Base-by-base conservation (phyloP, 1,140 invertebrate species). In the Myzus persicae region DNA sequence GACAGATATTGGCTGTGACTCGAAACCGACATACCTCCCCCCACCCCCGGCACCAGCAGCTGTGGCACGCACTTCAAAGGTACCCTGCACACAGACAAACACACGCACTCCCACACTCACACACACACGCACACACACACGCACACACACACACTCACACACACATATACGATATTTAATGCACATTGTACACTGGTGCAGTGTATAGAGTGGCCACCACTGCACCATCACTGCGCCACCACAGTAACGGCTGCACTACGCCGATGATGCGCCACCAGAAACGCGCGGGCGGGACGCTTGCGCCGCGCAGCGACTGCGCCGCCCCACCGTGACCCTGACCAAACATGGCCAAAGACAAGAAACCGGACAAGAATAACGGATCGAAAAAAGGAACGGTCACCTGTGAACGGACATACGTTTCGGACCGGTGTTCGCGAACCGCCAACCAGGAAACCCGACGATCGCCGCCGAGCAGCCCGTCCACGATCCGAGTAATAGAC, bases 1-100 rank as follows among this genome's bases (percentile, higher is more conserved):
- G 31, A 46, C 85, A 87, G 85, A 87, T 87, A 87, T 87, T n/a
- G 26, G 42, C 38, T n/a, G 42, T n/a, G 85, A 87, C 14, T 46
- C 18, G 42, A 87, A 44, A 44, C n/a, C 84, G 84, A 87, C 84
- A 11, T 82, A 20, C 76, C 76, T 82, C 22, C 18, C 36, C 36
- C 76, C 76, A 82, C 36, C 59, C 31, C 18, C 36, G 36, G 76
- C 76, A 82, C 36, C 18, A 20, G 36, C 76, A 38, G 76, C 36
- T 18, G 76, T 81, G 36, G 76, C 76, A 82, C 20, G 36, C 76
- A 38, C 76, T 20, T 82, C 76, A 18, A 7, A 82, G 36, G 76
- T 67, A 67, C 76, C 18, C n/a, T 38, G 76, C 36, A 82, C 76
- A 82, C 36, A 14, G 0, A 36, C 36, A 36, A 18, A 38, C 76